These are phyloP conservation scores for Anthoscopus minutus DNA, from an alignment of 2,113 vertebrate species.

Conservation along the genomic window DNA sequence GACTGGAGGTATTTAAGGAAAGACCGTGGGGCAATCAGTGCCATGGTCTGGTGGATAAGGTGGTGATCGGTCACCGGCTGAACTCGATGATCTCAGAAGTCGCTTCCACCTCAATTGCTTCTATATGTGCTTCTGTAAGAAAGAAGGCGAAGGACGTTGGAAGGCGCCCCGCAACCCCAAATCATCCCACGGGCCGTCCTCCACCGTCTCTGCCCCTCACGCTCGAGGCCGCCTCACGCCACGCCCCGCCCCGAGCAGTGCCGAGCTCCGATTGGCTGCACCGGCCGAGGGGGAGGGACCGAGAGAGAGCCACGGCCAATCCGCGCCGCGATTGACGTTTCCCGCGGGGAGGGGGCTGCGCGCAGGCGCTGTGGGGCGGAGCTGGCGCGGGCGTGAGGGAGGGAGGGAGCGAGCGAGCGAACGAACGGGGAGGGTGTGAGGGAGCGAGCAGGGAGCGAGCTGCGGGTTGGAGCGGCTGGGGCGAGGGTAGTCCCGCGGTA, in stretches of 20 bases:
- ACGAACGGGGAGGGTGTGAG: not conserved
- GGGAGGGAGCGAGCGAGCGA: too few species aligned
- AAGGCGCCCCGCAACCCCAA: fast-evolving
- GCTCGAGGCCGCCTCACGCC: not conserved
- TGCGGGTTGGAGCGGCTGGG: not conserved
- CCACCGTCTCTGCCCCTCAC: not conserved
- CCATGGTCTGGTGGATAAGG: not conserved
- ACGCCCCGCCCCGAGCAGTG: not conserved
- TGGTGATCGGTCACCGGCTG: too few species aligned
- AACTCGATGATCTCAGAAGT: not conserved
- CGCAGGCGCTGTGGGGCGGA: not conserved
- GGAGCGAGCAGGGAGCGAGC: not conserved
- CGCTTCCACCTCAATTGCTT: fast-evolving
- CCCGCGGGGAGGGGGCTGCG: not conserved
- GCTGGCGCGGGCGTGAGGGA: not conserved
- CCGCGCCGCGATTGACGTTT: not conserved
- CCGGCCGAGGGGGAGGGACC: fast-evolving
- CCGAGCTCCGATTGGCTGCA: not conserved
- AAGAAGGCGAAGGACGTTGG: fast-evolving
- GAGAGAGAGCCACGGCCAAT: fast-evolving
- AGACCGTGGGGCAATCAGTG: not conserved
- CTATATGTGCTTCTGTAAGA: not conserved
- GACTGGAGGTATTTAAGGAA: not conserved
- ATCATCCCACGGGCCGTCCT: fast-evolving
- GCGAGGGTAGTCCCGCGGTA: not conserved